Evolutionary conservation across 2,113 vertebrate genomes (phyloP), one percentile per base, ranked within the genome.

Genomic region (Hipposideros armiger): DNA sequence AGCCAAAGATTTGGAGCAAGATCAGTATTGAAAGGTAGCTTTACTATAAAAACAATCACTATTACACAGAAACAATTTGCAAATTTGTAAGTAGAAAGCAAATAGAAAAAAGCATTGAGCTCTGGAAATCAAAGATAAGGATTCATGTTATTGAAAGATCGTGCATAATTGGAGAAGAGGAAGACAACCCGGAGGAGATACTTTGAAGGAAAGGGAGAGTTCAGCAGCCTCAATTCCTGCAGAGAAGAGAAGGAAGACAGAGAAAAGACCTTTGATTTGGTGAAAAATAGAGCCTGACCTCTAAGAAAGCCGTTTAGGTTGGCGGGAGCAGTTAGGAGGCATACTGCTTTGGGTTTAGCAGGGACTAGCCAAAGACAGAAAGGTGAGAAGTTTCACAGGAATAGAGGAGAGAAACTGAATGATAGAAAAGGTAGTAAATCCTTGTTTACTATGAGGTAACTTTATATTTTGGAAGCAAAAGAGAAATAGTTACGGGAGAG

Each of bases 31-130:
- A 92, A 95, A 94, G 56, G 15, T 54, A 86, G 50, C 67, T 81
- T 85, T 86, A 76, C 64, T 82, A 56, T 76, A 76, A 85, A 88
- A 87, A 81, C 36, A 84, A 54, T 72, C 66, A 11, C 22, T 92
- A 93, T 94, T 92, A 87, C 52, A 58, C 26, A 90, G 66, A 92
- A 92, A 94, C 32, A 73, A 42, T 85, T 67, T 47, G 72, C 88
- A 96, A 40, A 52, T 66, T 90, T 87, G 73, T 74, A 72, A 32
- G 24, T 30, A 62, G 47, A 74, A 96, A 97, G 50, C 70, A 54
- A 73, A 60, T 47, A 88, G 60, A 56, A 77, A 80, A 87, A 69
- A 62, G 4, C 11, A 50, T 20, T 70, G 62, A 90, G n/a, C 36
- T 52, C 90, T 56, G 60, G 11, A 92, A 81, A 15, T 82, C 67